Conservation (phyloP, 2,113 vertebrate species). For the Hippocampus comes region DNA sequence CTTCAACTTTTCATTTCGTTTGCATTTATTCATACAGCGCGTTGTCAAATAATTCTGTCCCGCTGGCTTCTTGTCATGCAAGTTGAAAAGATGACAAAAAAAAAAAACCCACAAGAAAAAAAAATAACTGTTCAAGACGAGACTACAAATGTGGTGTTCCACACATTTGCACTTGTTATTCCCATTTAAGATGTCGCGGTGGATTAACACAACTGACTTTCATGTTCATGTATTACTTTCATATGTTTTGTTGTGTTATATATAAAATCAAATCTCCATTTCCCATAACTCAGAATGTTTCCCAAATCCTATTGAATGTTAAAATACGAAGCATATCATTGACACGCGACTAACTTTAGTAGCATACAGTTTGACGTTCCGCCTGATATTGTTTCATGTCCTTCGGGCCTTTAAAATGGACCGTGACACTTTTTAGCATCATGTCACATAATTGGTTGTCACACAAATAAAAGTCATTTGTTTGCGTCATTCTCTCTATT, state of each 20-base stretch:
- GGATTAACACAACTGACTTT: background rate
- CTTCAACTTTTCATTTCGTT: background rate
- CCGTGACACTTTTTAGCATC: no score
- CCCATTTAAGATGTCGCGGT: background rate
- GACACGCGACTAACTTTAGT: no score
- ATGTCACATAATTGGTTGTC: no score
- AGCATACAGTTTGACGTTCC: no score
- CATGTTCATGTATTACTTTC: no score
- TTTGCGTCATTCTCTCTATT: background rate
- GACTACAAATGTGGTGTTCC: background rate
- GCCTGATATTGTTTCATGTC: no score
- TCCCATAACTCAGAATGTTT: no score
- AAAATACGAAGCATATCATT: no score
- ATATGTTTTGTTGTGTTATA: no score
- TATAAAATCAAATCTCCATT: no score
- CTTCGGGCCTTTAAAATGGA: no score
- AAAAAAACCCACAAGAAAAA: no score
- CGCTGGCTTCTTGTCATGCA: background rate
- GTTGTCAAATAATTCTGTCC: background rate
- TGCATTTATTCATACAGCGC: background rate
- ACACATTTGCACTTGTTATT: background rate
- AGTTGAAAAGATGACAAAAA: background rate
- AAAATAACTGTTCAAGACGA: background rate
- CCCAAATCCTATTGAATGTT: background rate
- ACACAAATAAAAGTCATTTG: background rate